These are phyloP conservation scores for Parazoanthus darwini DNA, from an alignment of 92 coral and sea anemone species.

Conservation along the genomic window DNA sequence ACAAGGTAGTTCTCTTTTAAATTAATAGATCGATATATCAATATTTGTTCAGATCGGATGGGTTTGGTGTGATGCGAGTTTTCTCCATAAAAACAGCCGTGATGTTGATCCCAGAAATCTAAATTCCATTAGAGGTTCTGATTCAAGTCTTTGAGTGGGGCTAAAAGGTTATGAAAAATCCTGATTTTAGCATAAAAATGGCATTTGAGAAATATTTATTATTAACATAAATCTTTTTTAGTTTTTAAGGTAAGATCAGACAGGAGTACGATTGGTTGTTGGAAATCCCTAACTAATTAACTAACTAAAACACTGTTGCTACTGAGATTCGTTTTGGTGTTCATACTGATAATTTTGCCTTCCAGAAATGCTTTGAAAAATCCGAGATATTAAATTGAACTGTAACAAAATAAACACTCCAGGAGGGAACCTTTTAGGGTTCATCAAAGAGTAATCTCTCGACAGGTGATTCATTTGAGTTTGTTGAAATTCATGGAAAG, in stretches of 20 bases:
- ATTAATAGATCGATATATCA: neutral
- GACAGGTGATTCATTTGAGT: neutral
- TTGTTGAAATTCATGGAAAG: neutral
- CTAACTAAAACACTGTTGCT: neutral
- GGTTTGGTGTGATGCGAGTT: neutral
- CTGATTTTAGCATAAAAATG: neutral
- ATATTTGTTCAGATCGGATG: neutral
- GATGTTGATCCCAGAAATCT: neutral
- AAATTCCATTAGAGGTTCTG: neutral
- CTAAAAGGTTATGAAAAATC: neutral
- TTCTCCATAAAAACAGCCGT: neutral
- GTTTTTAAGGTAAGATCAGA: neutral
- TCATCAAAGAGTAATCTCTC: neutral
- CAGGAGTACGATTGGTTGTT: neutral
- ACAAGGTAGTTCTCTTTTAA: neutral
- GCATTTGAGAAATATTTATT: too few relatives aligned
- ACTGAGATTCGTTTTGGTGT: neutral
- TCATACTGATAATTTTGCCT: neutral
- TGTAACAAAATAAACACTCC: neutral
- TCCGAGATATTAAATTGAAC: neutral
- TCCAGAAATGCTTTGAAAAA: neutral
- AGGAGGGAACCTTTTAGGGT: neutral
- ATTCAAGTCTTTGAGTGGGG: neutral
- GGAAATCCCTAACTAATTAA: neutral
- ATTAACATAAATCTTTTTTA: too few relatives aligned